Evolutionary conservation across 1,140 invertebrate genomes (phyloP).

Genomic region (Drosophila lacertosa): DNA sequence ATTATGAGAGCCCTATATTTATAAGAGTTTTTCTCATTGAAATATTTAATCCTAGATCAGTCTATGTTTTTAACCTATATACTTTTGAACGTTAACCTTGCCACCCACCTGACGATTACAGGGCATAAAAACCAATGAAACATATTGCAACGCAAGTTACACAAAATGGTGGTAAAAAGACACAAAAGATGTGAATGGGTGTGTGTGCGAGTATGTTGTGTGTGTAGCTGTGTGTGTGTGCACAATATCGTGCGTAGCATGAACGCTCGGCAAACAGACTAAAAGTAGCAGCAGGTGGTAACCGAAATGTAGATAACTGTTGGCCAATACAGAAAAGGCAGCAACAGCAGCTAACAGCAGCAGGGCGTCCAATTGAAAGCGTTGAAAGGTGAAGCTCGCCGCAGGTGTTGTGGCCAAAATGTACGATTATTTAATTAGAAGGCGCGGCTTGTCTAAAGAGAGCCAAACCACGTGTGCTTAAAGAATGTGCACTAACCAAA

Average conservation of each 20-base stretch:
- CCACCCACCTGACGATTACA: not conserved
- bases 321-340: not conserved
- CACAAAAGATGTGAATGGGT: not conserved
- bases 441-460: not conserved
- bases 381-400: conserved; percentile 14
- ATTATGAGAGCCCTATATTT: too few relatives aligned
- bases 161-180: conserved; percentile 21
- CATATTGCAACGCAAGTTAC: conserved; percentile 23
- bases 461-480: not conserved
- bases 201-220: not conserved
- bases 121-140: conserved; percentile 28
- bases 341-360: conserved; percentile 9
- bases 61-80: too few relatives aligned
- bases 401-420: not conserved
- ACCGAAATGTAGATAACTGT: conserved; percentile 9
- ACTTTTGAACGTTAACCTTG: not conserved
- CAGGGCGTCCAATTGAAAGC: conserved; percentile 1
- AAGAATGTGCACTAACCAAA: not conserved
- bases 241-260: not conserved
- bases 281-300: conserved; percentile 9
- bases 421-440: conserved; percentile 16
- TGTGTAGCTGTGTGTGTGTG: not conserved
- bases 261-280: conserved; percentile 10
- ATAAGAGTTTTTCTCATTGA: too few relatives aligned
- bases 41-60: too few relatives aligned